Base-by-base conservation (phyloP, 2,113 vertebrate genomes). In the Cepphus grylle region DNA sequence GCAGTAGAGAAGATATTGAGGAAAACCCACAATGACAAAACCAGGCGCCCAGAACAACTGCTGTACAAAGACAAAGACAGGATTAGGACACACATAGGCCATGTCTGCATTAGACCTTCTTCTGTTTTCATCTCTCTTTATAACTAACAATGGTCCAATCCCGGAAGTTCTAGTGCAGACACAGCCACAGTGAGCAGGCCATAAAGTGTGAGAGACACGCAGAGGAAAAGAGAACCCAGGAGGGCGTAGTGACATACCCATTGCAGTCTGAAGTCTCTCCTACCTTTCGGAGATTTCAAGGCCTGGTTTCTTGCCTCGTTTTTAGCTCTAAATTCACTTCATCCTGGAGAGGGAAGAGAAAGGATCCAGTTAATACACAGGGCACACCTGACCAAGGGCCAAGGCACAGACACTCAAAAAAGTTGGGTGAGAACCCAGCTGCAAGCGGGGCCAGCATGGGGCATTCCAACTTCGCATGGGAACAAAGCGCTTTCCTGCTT, bases 311-410 rank as follows among this genome's bases (percentile, higher is more conserved):
- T 91, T 80, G 95, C 94, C 97, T 90, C 56, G 63, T 72, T 95
- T 49, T 67, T 87, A 87, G 94, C 59, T 79, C 86, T 93, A 94
- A 79, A 61, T 93, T 98, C 96, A 98, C 98, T 98, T 98, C 98
- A 98, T 98, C 97, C 98, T 98, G 92, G 40, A 74, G 76, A 91
- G 72, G 78, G 66, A 91, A 97, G 74, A 96, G 53, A 96, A 81
- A 83, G 49, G 38, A 93, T 40, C 22, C 21, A 50, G 58, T 97
- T 25, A 80, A 94, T 29, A 86, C 67, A 50, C 6, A 30, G 27
- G 66, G 36, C 22, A 56, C 15, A 81, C 34, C 63, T 56, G 29
- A 81, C 26, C 40, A 66, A 59, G 40, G 71, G 45, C 47, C 38
- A 74, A 67, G 21, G 14, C 17, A 8, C 18, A 22, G 23, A 15